Evolutionary conservation across 2,888 invertebrate species (phyloP).

Genomic region (Mellilla xanthometata): DNA sequence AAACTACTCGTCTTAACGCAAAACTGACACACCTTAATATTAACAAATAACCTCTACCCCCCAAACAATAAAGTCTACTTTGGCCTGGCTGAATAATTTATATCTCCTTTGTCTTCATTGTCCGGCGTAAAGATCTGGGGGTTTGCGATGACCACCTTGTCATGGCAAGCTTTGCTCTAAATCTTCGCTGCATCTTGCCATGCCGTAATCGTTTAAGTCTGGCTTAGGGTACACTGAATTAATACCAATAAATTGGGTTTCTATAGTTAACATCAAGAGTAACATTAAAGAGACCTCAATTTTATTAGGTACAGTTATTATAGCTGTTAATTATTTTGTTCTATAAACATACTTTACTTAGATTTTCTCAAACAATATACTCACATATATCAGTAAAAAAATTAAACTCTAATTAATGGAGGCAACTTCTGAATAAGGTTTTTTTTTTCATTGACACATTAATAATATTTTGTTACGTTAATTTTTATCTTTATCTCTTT

Average conservation of each 20-base stretch:
- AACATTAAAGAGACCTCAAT: too few relatives aligned
- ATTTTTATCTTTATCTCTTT: too few relatives aligned
- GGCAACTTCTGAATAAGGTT: too few relatives aligned
- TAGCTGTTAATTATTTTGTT: too few relatives aligned
- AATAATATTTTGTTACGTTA: too few relatives aligned
- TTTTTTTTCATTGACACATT: too few relatives aligned
- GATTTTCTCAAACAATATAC: too few relatives aligned
- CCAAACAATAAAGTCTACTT: constrained; percentile 68
- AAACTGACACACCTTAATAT: constrained; percentile 75
- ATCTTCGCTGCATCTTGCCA: constrained; percentile 79
- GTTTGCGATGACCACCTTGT: constrained; percentile 81
- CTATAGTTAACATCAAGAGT: constrained; percentile 26
- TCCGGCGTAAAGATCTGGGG: constrained; percentile 73
- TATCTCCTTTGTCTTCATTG: constrained; percentile 77
- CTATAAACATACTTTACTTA: too few relatives aligned
- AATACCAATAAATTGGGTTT: constrained; percentile 65
- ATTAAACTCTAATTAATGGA: too few relatives aligned
- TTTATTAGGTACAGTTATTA: too few relatives aligned
- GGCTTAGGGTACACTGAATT: constrained; percentile 58
- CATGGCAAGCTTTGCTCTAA: constrained; percentile 74
- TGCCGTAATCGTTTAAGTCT: constrained; percentile 72
- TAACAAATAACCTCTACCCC: constrained; percentile 65
- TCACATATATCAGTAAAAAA: too few relatives aligned
- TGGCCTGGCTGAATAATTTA: constrained; percentile 74
- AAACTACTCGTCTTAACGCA: constrained; percentile 78